Conservation (phyloP, 2,888 invertebrate species). For the Hemicrepidius hirtus region DNA sequence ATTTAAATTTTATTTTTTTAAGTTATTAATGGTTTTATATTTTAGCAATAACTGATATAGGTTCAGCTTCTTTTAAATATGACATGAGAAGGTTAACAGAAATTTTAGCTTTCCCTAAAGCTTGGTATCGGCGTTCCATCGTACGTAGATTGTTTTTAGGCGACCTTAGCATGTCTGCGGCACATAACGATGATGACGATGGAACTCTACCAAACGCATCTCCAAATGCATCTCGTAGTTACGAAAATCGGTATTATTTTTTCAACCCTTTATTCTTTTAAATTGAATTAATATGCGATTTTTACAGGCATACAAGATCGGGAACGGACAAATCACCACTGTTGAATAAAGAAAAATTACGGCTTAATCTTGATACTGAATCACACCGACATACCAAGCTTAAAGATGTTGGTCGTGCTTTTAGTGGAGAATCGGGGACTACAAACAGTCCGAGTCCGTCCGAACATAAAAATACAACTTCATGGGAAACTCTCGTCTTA, state of each 20-base stretch:
- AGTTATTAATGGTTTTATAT: slow-evolving; percentile 41
- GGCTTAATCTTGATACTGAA: slow-evolving; percentile 75
- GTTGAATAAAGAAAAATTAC: slow-evolving; percentile 75
- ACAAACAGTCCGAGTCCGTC: slow-evolving; percentile 75
- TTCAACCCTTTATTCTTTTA: too few species aligned
- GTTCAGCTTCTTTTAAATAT: slow-evolving; percentile 97
- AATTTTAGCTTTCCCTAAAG: slow-evolving; percentile 97
- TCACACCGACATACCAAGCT: slow-evolving; percentile 72
- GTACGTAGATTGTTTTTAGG: slow-evolving; percentile 94
- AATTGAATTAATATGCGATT: too few species aligned
- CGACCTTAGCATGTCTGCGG: slow-evolving; percentile 82
- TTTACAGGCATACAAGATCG: slow-evolving; percentile 53
- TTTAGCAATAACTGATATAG: slow-evolving; percentile 94
- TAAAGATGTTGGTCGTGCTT: slow-evolving; percentile 75
- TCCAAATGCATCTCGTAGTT: slow-evolving; percentile 47
- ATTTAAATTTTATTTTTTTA: neutral
- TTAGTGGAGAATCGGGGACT: slow-evolving; percentile 74
- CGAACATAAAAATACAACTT: slow-evolving; percentile 80
- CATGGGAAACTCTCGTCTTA: slow-evolving; percentile 97
- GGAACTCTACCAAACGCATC: slow-evolving; percentile 38
- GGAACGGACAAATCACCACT: slow-evolving; percentile 65
- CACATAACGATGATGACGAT: slow-evolving; percentile 68
- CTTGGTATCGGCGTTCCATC: slow-evolving; percentile 97
- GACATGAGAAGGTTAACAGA: slow-evolving; percentile 98
- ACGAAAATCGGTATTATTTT: slow-evolving; percentile 49